Base-by-base conservation (phyloP, 1,140 invertebrate genomes). In the Rhizoglyphus robini region DNA sequence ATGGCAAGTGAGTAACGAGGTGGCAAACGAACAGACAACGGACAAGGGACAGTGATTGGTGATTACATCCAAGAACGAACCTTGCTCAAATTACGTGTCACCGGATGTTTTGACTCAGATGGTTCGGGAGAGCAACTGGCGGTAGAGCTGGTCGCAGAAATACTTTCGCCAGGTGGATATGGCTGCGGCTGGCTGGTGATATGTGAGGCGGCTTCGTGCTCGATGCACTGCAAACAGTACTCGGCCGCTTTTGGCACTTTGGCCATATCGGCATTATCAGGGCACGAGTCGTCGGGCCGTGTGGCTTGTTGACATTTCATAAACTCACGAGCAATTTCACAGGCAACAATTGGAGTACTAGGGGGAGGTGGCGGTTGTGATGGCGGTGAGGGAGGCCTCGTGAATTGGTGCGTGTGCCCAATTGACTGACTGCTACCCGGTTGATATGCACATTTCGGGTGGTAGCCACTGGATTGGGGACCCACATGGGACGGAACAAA, bases 21-120 rank as follows among this genome's bases (percentile, higher is more conserved):
- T 18, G 36, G 36, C 8, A 18, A 41, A 41, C 36, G 18, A 41
- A 41, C 8, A 41, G 36, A 41, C 18, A 11, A 11, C 18, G 8
- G 36, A 18, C 18, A 18, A 11, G 8, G 36, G 8, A 11, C 36
- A 41, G 36, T 41, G n/a, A n/a, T n/a, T n/a, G 8, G 36, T 41
- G 18, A 41, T 25, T 54, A 54, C 51, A 54, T 32, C 29, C 58
- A 60, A 60, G 58, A 60, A 41, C 58, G 29, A 60, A 60, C 58
- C 58, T 60, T 60, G 58, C 27, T 60, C 15, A 60, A 46, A 60
- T 60, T 60, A 60, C 29, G 3, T 41, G 58, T 46, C 27, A 54
- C 31, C 51, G 51, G 51, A 54, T 54, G 51, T 32, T 54, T 5
- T 25, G 8, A 18, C 36, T 8, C 8, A 8, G 36, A 41, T 41